phyloP scores from a whole-genome alignment of 2,113 vertebrate genomes.

The Ploceus nigricollis region DNA sequence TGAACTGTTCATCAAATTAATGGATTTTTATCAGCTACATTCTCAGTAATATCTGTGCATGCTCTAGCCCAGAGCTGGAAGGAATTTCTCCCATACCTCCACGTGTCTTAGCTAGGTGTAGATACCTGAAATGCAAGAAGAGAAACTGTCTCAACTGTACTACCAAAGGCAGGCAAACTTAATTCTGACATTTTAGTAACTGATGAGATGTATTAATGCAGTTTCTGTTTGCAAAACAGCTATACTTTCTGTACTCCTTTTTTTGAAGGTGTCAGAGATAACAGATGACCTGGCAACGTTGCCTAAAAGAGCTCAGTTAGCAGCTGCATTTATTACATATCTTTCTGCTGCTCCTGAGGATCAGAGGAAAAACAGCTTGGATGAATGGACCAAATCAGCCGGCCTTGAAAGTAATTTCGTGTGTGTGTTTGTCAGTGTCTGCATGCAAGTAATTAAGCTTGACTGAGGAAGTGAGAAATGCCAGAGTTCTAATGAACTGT shows the following conservation, averaged over 20 bases:
- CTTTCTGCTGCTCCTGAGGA: slow-evolving; percentile 91
- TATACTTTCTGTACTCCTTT: not conserved
- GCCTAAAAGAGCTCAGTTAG: slow-evolving; percentile 87
- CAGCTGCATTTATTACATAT: slow-evolving; percentile 95
- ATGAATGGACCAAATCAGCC: slow-evolving; percentile 87
- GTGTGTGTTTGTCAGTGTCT: not conserved
- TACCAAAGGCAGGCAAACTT: not conserved
- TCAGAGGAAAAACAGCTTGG: slow-evolving; percentile 82
- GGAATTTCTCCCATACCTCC: not conserved
- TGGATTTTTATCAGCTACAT: not conserved
- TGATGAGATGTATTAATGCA: not conserved
- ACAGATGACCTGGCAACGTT: slow-evolving; percentile 85
- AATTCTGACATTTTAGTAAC: not conserved
- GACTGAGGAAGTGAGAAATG: not conserved
- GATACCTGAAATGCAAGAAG: not conserved
- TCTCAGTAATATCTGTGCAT: not conserved
- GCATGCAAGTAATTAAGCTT: not conserved
- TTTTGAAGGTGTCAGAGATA: slow-evolving; percentile 88
- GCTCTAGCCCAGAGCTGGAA: not conserved
- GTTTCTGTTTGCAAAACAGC: not conserved
- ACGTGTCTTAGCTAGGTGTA: not conserved
- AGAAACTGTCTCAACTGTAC: not conserved
- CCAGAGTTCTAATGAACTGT: not conserved
- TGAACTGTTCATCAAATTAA: not conserved
- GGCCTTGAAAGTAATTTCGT: slow-evolving; percentile 83